Conservation (phyloP, 1,140 invertebrate species). For the Mycetomoellerius zeteki region DNA sequence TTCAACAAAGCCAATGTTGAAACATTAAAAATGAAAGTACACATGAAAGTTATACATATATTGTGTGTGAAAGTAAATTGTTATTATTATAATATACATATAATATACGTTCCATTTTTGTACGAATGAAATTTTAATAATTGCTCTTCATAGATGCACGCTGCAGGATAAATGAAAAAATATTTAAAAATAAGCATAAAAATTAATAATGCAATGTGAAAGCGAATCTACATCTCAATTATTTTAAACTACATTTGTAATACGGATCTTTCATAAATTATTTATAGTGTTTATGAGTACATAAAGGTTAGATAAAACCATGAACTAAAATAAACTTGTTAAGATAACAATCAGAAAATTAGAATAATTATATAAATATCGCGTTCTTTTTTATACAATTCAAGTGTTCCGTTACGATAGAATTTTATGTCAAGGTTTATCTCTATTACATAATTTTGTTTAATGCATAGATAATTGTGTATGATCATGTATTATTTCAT, state of each 20-base stretch:
- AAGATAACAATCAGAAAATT: not conserved
- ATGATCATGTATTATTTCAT: not conserved
- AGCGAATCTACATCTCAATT: not conserved
- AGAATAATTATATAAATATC: not conserved
- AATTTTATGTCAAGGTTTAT: not conserved
- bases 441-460: not conserved
- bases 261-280: slow-evolving; percentile 14
- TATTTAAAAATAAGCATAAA: not conserved
- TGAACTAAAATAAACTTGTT: not conserved
- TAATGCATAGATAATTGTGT: not conserved
- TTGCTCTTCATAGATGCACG: slow-evolving; percentile 38
- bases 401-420: not conserved
- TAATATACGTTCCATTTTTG: slow-evolving; percentile 58
- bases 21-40: slow-evolving; percentile 18
- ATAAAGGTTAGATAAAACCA: not conserved
- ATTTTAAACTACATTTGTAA: slow-evolving; percentile 6
- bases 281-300: not conserved
- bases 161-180: slow-evolving; percentile 39
- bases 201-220: not conserved
- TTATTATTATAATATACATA: slow-evolving; percentile 49
- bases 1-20: slow-evolving; percentile 8
- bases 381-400: slow-evolving; percentile 1
- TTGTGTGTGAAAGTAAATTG: slow-evolving; percentile 40
- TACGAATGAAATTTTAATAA: slow-evolving; percentile 20
- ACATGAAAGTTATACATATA: slow-evolving; percentile 41